phyloP scores from a whole-genome alignment of 2,113 vertebrate species.

The Megalops atlanticus region DNA sequence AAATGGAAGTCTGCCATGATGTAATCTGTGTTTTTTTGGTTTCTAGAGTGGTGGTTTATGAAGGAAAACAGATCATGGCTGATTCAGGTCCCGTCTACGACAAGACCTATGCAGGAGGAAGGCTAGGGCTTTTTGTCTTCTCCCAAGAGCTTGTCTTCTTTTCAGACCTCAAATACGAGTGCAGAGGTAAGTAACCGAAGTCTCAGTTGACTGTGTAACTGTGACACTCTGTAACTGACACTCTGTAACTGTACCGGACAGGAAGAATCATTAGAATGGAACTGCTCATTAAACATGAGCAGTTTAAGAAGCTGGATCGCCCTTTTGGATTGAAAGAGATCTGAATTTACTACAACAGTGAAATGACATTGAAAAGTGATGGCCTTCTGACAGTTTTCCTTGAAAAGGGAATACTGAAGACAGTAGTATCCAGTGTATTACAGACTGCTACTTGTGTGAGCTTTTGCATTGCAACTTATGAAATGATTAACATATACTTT shows the following conservation, averaged over 20 bases:
- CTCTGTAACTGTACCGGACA: too few relatives aligned
- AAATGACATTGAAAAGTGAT: not conserved
- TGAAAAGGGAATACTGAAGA: not conserved
- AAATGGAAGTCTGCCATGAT: not conserved
- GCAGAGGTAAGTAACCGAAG: constrained; percentile 83
- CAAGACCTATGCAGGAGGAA: constrained; percentile 88
- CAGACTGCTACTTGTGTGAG: not conserved
- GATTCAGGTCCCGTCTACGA: constrained; percentile 95
- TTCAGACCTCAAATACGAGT: constrained; percentile 98
- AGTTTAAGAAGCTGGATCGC: not conserved
- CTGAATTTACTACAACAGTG: not conserved
- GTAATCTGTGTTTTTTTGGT: constrained; percentile 24
- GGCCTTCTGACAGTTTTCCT: not conserved
- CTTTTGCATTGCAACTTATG: too few relatives aligned
- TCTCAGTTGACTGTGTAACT: not conserved
- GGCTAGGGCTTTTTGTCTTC: constrained; percentile 96
- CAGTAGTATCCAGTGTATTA: not conserved
- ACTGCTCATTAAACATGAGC: not conserved
- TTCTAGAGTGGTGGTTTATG: constrained; percentile 89
- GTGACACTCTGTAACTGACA: not conserved
- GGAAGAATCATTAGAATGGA: too few relatives aligned
- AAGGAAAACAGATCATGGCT: constrained; percentile 97
- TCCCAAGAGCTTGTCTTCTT: constrained; percentile 98
- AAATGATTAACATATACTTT: not conserved
- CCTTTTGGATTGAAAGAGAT: not conserved